phyloP scores from a whole-genome alignment of 2,113 vertebrate species.

The Hippopotamus amphibius region DNA sequence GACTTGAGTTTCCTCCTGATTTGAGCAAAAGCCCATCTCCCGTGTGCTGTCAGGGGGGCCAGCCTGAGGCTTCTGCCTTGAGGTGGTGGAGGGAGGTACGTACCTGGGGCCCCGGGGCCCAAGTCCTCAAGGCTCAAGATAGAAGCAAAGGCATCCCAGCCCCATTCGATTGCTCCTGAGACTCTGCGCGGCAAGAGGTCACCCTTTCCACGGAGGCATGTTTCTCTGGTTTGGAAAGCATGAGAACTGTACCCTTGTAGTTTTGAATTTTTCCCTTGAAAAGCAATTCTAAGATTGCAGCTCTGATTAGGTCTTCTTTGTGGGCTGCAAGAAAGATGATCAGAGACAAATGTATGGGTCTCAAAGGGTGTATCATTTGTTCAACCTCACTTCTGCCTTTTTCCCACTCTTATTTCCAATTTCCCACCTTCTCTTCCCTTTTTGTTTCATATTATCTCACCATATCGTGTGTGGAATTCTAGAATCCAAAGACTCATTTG shows the following conservation, averaged over 20 bases:
- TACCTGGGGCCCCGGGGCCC: accelerated
- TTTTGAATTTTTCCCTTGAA: not conserved
- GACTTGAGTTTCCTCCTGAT: not conserved
- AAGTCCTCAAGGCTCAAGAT: not conserved
- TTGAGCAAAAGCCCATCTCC: not conserved
- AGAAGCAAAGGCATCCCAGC: not conserved
- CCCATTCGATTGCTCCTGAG: not conserved
- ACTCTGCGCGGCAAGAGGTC: not conserved
- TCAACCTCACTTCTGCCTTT: too few relatives aligned
- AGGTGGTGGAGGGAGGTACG: not conserved
- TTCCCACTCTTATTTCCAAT: not conserved
- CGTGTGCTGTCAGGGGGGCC: not conserved
- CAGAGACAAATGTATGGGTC: not conserved
- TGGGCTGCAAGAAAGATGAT: not conserved
- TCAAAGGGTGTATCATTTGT: not conserved
- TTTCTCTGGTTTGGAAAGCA: not conserved
- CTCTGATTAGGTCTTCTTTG: not conserved
- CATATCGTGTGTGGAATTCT: not conserved
- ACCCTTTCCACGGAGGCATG: too few relatives aligned
- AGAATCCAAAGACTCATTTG: not conserved
- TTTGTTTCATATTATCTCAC: not conserved
- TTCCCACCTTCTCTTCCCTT: not conserved
- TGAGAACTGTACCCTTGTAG: not conserved
- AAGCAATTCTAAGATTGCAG: not conserved
- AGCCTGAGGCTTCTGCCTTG: not conserved